Conservation (phyloP, 2,797 vertebrate genomes). For the Crocodylus rhombifer region DNA sequence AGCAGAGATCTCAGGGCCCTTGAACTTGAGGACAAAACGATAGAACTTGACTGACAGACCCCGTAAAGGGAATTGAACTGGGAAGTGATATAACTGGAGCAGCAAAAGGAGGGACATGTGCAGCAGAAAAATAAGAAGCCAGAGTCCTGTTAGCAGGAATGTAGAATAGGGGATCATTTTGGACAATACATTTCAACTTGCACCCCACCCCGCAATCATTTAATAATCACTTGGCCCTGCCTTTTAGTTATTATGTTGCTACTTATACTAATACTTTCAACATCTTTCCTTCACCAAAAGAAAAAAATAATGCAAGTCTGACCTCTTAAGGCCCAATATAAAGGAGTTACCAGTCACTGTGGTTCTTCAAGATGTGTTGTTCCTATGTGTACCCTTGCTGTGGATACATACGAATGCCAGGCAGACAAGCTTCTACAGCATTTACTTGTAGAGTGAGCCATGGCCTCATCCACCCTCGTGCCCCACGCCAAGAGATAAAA, state of each 20-base stretch:
- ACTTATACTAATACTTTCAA: not conserved
- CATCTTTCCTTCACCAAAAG: not conserved
- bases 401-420: too few relatives aligned
- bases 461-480: too few relatives aligned
- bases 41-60: not conserved
- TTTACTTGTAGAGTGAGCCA: too few relatives aligned
- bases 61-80: not conserved
- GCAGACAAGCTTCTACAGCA: too few relatives aligned
- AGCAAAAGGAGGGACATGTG: not conserved
- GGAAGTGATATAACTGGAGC: not conserved
- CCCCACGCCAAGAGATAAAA: too few relatives aligned
- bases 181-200: not conserved
- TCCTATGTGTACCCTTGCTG: too few relatives aligned
- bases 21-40: not conserved
- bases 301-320: not conserved
- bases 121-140: not conserved
- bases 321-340: not conserved
- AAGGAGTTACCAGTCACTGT: too few relatives aligned
- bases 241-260: not conserved
- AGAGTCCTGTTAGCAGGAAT: not conserved
- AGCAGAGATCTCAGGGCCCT: not conserved
- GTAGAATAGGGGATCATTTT: not conserved
- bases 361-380: too few relatives aligned
- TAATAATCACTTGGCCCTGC: not conserved
- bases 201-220: not conserved